Evolutionary conservation across 2,888 invertebrate species (phyloP).

Genomic region (Spisula subtruncata): DNA sequence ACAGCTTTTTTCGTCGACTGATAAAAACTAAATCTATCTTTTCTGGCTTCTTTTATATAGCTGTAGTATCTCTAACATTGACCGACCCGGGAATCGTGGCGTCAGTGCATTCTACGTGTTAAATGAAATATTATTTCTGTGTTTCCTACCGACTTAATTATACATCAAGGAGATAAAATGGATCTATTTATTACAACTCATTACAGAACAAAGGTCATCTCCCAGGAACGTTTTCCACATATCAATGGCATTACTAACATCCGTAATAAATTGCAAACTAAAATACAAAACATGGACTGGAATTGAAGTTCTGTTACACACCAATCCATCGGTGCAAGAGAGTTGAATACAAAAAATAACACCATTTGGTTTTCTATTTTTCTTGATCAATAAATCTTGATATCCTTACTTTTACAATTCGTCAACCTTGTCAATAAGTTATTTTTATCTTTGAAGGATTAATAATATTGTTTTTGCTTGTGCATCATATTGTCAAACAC

Average conservation of each 20-base stretch:
- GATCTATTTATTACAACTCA: not conserved
- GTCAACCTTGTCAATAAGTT: too few relatives aligned
- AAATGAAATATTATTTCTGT: not conserved
- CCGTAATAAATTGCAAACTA: slow-evolving; percentile 3
- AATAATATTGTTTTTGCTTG: too few relatives aligned
- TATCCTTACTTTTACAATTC: too few relatives aligned
- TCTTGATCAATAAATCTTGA: too few relatives aligned
- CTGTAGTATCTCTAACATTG: not conserved
- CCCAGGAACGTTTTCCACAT: not conserved
- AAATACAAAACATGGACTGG: not conserved
- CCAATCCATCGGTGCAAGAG: not conserved
- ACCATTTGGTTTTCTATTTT: too few relatives aligned
- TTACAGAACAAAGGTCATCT: not conserved
- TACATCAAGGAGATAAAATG: not conserved
- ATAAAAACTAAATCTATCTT: not conserved
- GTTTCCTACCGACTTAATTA: not conserved
- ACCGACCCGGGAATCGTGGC: not conserved
- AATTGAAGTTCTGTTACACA: not conserved
- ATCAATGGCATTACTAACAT: too few relatives aligned
- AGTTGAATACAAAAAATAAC: not conserved
- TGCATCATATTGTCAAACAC: too few relatives aligned
- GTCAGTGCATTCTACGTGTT: not conserved
- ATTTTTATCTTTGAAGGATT: too few relatives aligned
- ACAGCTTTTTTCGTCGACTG: not conserved
- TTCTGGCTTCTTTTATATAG: not conserved